Evolutionary conservation across 2,113 vertebrate species (phyloP), one percentile per base, ranked within the genome.

Genomic region (Rhadina sibilatrix): DNA sequence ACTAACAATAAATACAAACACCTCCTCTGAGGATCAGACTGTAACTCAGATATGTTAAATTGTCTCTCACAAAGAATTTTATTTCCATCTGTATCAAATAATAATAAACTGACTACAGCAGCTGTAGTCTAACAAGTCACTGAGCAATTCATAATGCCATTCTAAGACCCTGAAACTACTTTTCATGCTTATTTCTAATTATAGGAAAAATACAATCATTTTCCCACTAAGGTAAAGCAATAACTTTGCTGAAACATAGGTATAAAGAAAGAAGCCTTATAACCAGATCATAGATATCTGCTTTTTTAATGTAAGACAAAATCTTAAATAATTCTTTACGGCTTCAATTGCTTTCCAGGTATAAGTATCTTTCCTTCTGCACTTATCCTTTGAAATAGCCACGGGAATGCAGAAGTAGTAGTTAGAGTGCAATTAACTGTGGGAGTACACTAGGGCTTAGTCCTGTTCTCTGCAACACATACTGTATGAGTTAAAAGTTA

Each of bases 341-440:
- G 66, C 56, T 88, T 95, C 79, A 87, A 20, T 71, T 2, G 72
- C 64, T 92, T 89, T 91, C 28, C 60, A 80, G 31, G 30, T 81
- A 5, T 71, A 92, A 85, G 60, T 70, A 47, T 35, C 30, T 75
- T n/a, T 89, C 40, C 56, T 77, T 93, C 93, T 93, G 87, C 76
- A 89, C 22, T 90, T 49, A 64, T 20, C 44, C 53, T 90, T 63
- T 89, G 57, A 56, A 93, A 80, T 2, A 79, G 64, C 27, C 42
- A 81, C 8, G 52, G 47, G 61, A 91, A 95, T 46, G 89, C 83
- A 95, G 86, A 93, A 97, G 77, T 17, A 94, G 63, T 47, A 89
- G 11, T 71, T 20, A 56, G 76, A 96, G 93, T 94, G 88, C 86
- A 97, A 87, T 66, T 89, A 87, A 75, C 28, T 40, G 46, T n/a